Evolutionary conservation across 1,140 invertebrate species (phyloP).

Genomic region (Chionoecetes opilio): DNA sequence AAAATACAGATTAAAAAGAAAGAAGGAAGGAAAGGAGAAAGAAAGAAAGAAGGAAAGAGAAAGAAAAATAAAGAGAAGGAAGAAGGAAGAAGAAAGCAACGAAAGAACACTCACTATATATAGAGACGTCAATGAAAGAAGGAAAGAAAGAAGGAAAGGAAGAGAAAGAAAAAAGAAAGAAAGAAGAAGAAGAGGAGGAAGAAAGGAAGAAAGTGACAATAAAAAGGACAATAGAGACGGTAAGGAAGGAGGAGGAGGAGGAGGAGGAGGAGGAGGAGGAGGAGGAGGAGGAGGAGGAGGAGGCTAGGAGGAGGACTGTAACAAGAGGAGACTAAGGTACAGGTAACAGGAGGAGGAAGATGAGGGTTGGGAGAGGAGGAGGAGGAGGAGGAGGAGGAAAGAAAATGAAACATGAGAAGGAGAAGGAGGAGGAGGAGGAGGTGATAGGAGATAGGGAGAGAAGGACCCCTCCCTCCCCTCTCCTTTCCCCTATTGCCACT

Average conservation of each 20-base stretch:
- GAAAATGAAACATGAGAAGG: neutral
- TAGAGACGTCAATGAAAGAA: too few species aligned
- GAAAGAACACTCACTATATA: too few species aligned
- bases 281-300: neutral
- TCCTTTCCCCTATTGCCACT: neutral
- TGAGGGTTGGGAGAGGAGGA: neutral
- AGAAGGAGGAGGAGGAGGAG: neutral
- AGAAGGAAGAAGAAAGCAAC: too few species aligned
- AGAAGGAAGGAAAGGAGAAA: too few species aligned
- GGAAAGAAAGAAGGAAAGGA: neutral
- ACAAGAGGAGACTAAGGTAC: neutral
- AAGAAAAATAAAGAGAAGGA: too few species aligned
- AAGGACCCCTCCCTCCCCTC: neutral
- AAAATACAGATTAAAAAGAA: too few species aligned
- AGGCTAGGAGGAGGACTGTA: neutral
- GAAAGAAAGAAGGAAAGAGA: too few species aligned
- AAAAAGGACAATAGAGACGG: neutral
- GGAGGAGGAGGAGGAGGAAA: neutral
- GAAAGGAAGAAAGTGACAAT: neutral
- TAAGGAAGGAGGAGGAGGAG: neutral
- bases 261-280: neutral
- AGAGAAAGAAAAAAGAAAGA: neutral
- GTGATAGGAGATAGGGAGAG: neutral
- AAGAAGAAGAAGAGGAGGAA: neutral
- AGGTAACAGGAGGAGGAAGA: constrained; percentile 22